A percentile compares a stretch with the other conserved stretches of the same genome.
Evolutionary conservation across 2,888 invertebrate genomes (phyloP).

Genomic region (Netelia virgata): DNA sequence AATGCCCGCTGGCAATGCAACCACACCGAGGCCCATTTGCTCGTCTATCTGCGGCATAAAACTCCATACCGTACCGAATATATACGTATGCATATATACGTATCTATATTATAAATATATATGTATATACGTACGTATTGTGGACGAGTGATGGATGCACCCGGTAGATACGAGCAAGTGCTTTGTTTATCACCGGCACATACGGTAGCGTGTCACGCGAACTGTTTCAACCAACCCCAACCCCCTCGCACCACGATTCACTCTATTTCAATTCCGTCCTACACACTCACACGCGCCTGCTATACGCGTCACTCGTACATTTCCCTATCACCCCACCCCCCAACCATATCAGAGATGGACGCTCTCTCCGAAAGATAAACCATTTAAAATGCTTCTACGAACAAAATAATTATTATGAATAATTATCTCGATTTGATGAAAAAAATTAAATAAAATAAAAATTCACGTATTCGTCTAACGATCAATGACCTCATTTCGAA

Average conservation of each 20-base stretch:
- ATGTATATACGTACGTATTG: slow-evolving; percentile 45
- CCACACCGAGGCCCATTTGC: slow-evolving; percentile 49
- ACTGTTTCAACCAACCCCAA: slow-evolving; percentile 36
- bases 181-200: slow-evolving; percentile 76
- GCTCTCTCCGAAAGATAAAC: background rate
- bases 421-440: background rate
- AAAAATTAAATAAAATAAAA: too few species aligned
- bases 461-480: too few species aligned
- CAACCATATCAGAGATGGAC: background rate
- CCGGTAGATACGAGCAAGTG: slow-evolving; percentile 74
- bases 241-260: slow-evolving; percentile 31
- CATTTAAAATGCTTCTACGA: background rate
- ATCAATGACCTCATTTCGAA: too few species aligned
- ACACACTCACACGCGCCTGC: background rate
- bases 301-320: background rate
- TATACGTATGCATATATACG: slow-evolving; percentile 32
- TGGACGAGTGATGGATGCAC: slow-evolving; percentile 73
- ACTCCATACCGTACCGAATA: slow-evolving; percentile 25
- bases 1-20: slow-evolving; percentile 53
- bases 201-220: slow-evolving; percentile 69
- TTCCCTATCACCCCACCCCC: background rate
- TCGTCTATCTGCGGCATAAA: slow-evolving; percentile 27
- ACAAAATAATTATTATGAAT: background rate
- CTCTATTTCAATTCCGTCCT: slow-evolving; percentile 48
- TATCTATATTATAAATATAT: slow-evolving; percentile 2